Conservation (phyloP, 1,140 invertebrate species). For the Parapsyche elsis region DNA sequence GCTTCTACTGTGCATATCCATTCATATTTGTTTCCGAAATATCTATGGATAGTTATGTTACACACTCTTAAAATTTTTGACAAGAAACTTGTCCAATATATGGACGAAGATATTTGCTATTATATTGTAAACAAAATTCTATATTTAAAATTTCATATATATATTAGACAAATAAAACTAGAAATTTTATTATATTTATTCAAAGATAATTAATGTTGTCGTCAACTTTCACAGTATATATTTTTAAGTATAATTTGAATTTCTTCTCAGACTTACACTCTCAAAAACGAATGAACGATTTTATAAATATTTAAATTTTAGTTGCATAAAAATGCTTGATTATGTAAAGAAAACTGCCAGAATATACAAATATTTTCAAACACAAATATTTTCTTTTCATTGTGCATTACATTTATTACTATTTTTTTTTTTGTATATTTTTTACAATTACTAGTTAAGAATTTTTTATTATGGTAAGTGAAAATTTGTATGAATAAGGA, state of each 20-base stretch:
- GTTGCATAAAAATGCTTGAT: slow-evolving; percentile 42
- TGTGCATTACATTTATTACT: background rate
- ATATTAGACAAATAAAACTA: slow-evolving; percentile 19
- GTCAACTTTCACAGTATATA: background rate
- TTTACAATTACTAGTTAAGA: slow-evolving; percentile 35
- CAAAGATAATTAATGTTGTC: slow-evolving; percentile 31
- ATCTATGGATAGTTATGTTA: slow-evolving; percentile 42
- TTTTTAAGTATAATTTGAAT: slow-evolving; percentile 21
- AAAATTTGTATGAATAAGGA: slow-evolving; percentile 36
- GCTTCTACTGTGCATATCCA: slow-evolving; percentile 48
- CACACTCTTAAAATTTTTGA: slow-evolving; percentile 13
- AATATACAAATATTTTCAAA: slow-evolving; percentile 39
- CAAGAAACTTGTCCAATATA: slow-evolving; percentile 15
- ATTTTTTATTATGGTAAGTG: slow-evolving; percentile 38
- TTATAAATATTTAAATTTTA: slow-evolving; percentile 23
- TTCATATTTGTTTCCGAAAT: slow-evolving; percentile 51
- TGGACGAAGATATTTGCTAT: slow-evolving; percentile 18
- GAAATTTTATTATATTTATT: slow-evolving; percentile 40
- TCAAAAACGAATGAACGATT: slow-evolving; percentile 19
- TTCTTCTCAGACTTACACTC: slow-evolving; percentile 27
- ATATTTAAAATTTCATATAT: slow-evolving; percentile 15
- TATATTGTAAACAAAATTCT: slow-evolving; percentile 21
- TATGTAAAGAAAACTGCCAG: slow-evolving; percentile 52
- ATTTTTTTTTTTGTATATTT: slow-evolving; percentile 35
- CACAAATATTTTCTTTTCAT: slow-evolving; percentile 26